A percentile compares a stretch with the other conserved stretches of the same genome.
Conservation (phyloP, 2,797 vertebrate genomes). For the Miichthys miiuy region DNA sequence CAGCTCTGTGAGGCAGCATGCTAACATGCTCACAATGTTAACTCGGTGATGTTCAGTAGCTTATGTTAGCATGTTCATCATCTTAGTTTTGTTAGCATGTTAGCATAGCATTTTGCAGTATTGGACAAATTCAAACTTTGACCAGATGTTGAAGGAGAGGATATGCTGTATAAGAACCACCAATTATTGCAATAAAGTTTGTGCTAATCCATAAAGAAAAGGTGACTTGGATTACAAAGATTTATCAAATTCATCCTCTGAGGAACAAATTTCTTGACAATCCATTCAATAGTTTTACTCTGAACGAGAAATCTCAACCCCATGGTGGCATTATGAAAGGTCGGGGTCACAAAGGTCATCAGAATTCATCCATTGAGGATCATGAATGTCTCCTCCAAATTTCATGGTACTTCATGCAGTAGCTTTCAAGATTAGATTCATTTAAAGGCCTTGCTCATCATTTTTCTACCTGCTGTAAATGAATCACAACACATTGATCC, state of each 20-base stretch:
- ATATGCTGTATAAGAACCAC: too few species aligned
- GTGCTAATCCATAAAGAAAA: not conserved
- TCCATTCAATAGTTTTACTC: not conserved
- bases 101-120: not conserved
- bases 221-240: not conserved
- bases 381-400: not conserved
- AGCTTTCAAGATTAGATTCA: too few species aligned
- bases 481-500: too few species aligned
- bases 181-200: not conserved
- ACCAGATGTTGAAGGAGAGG: not conserved
- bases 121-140: not conserved
- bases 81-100: too few species aligned
- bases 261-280: not conserved
- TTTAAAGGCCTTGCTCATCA: too few species aligned
- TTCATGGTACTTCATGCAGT: not conserved
- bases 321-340: not conserved
- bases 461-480: too few species aligned
- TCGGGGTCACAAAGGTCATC: not conserved
- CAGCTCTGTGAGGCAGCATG: too few species aligned
- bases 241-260: not conserved
- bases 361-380: not conserved
- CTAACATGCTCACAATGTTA: too few species aligned
- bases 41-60: too few species aligned
- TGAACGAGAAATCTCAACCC: not conserved
- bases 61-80: too few species aligned